Evolutionary conservation across 1,140 invertebrate genomes (phyloP), one percentile per base, ranked within the genome.

Genomic region (Drosophila ambigua): DNA sequence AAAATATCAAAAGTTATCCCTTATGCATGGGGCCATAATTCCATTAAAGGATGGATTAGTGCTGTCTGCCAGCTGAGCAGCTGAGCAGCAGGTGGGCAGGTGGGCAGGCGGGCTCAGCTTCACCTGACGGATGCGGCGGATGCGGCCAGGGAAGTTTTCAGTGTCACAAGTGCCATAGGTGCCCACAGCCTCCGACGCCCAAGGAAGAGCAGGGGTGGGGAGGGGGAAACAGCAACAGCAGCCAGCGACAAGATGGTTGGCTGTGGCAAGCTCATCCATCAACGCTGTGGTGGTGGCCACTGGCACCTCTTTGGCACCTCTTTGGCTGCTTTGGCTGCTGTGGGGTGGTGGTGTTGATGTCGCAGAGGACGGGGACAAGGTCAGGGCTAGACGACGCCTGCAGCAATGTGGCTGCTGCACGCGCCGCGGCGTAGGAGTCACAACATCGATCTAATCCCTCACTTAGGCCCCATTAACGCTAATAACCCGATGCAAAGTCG

Each of bases 391-490:
- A 59, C 15, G 23, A 24, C 0, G 20, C 45, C 9, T 9, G 24
- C 23, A 20, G 24, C 51, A n/a, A n/a, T 55, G 63, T 8, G 31
- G 69, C 58, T 46, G 51, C 15, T 16, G 46, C 35, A 43, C 35
- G 46, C 35, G 60, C 35, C 72, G 60, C 57, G 45, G 58, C 46
- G 35, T 61, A 71, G 53, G 63, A 76, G 75, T 61, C 79, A 79
- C 76, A 72, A 68, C 81, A 83, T 79, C 66, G 77, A 83, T 64
- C 66, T 83, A 83, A 83, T 83, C 66, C 53, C 43, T 72, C 79
- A 83, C 79, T 83, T 83, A 68, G 71, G 65, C 58, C 48, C 72
- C 76, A 83, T 83, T 79, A 79, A 69, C 66, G 75, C 62, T 83
- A 79, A 83, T 83, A 83, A 68, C 62, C 61, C 83, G 71, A 78